Evolutionary conservation across 2,888 invertebrate species (phyloP), one percentile per base, ranked within the genome.

Genomic region (Drosophila paramelanica): DNA sequence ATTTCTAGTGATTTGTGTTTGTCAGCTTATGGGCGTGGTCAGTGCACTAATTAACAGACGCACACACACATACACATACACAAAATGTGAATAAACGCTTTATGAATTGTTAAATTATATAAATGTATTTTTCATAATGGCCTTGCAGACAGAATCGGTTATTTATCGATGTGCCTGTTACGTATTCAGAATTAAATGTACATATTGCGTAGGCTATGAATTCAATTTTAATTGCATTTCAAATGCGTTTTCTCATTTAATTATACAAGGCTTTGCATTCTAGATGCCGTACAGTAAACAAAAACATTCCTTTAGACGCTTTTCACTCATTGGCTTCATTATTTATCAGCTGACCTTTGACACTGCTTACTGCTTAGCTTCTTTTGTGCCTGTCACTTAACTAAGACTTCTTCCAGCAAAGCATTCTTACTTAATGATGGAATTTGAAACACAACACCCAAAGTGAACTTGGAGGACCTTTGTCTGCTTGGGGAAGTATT

Each of bases 31-130:
- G 41, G 36, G 13, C 11, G 23, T 23, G 36, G n/a, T 7, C 45
- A 11, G 25, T 13, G 62, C 27, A 56, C 62, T 70, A 70, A 70
- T 70, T 70, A 70, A 57, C 65, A 46, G 53, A 39, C 39, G n/a
- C 42, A 43, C 52, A 17, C 14, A 59, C 20, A 36, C 49, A 36
- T 1, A 49, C 4, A 13, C 20, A 20, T 20, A 17, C 36, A 57
- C 17, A n/a, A 31, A 52, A 42, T 47, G 42, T 33, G 17, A 47
- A 65, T 17, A 47, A 43, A 13, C 5, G 27, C 23, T 49, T 36
- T 57, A 36, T 65, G 47, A 43, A 25, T 39, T 72, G 13, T 20
- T n/a, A 46, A 66, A 17, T 42, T 20, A 47, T 59, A 41, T 36
- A 53, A 14, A 41, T 41, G 17, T 25, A 31, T 53, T 14, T 27